phyloP scores from a whole-genome alignment of 2,797 vertebrate species.

The Alca torda region DNA sequence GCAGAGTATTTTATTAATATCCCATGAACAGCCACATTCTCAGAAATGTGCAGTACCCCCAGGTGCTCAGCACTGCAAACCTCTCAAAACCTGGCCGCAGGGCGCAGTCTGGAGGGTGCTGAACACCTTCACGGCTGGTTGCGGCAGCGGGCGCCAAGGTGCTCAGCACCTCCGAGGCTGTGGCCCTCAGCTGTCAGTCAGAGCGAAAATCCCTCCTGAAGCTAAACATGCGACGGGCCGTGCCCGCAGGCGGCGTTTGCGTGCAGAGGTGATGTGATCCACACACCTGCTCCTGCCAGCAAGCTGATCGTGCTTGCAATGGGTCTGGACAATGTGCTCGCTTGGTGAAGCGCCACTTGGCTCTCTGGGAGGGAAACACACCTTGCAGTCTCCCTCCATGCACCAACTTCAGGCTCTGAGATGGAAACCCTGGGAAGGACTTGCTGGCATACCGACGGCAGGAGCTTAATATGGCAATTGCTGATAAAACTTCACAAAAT shows the following conservation, averaged over 20 bases:
- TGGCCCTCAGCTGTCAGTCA: background rate
- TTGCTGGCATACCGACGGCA: background rate
- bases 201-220: background rate
- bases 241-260: background rate
- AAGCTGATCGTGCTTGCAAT: background rate
- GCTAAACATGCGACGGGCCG: accelerated
- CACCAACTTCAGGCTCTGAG: background rate
- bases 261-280: background rate
- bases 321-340: background rate
- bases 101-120: background rate
- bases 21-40: background rate
- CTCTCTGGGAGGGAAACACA: background rate
- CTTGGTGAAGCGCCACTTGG: background rate
- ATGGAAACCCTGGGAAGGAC: background rate
- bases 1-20: background rate
- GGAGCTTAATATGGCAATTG: background rate
- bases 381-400: background rate
- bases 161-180: background rate
- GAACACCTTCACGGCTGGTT: accelerated
- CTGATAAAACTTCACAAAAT: background rate
- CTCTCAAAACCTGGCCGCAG: background rate
- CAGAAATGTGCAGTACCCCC: background rate
- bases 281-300: background rate
- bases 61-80: background rate
- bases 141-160: background rate